These are phyloP conservation scores for Sclerurus mexicanus DNA, from an alignment of 2,113 vertebrate species.

Conservation along the genomic window DNA sequence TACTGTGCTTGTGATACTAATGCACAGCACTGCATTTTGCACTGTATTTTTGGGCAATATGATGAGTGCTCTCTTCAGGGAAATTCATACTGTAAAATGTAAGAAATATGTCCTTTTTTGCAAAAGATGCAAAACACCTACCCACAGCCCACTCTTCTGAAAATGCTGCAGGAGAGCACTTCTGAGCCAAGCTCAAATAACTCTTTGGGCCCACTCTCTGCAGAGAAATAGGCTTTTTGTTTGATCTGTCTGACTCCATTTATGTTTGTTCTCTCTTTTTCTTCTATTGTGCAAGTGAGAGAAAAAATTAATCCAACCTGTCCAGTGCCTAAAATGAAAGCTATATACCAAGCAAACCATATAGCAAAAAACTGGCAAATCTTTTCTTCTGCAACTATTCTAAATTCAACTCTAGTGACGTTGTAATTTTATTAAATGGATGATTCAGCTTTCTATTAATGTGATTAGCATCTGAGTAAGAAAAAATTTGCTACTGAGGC, in stretches of 20 bases:
- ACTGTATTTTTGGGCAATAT: neutral
- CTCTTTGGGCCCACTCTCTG: neutral
- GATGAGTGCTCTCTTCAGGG: neutral
- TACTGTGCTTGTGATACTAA: neutral
- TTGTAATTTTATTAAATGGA: neutral
- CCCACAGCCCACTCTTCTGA: neutral
- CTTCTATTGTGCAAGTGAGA: neutral
- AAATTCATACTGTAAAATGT: neutral
- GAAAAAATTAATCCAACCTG: neutral
- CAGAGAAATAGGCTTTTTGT: neutral
- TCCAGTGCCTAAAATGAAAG: neutral
- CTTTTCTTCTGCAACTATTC: neutral
- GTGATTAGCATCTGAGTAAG: neutral
- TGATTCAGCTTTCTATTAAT: neutral
- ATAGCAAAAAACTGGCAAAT: accelerated
- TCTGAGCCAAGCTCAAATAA: neutral
- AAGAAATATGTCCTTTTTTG: neutral
- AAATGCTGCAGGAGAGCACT: neutral
- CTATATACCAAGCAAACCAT: neutral
- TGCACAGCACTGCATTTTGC: neutral
- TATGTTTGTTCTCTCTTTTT: neutral
- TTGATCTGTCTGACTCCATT: neutral
- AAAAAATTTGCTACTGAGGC: neutral
- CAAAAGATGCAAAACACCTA: neutral
- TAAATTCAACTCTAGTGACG: neutral